Evolutionary conservation across 1,140 invertebrate genomes (phyloP).

Genomic region (Centruroides vittatus): DNA sequence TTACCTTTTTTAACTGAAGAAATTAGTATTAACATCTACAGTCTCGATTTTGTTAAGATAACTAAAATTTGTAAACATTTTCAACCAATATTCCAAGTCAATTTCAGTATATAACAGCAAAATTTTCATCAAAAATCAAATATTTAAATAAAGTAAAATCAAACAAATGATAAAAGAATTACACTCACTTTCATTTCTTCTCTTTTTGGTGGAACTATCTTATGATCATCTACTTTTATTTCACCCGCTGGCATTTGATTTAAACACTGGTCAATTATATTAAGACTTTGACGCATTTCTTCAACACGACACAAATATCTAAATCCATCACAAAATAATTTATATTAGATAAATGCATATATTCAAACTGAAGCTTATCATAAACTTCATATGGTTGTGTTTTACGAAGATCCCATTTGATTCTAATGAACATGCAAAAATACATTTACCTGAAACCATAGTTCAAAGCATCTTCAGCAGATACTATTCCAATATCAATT

Average conservation of each 20-base stretch:
- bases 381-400: conserved; percentile 93
- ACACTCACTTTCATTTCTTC: conserved; percentile 75
- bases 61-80: too few species aligned
- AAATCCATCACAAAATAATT: not conserved
- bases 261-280: conserved; percentile 90
- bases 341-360: not conserved
- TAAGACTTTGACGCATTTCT: conserved; percentile 92
- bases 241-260: conserved; percentile 95
- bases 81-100: too few species aligned
- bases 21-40: too few species aligned
- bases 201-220: conserved; percentile 76
- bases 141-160: too few species aligned
- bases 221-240: conserved; percentile 86
- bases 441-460: conserved; percentile 60
- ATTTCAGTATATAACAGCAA: too few species aligned
- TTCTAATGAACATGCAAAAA: conserved; percentile 42
- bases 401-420: conserved; percentile 96
- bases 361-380: conserved; percentile 81
- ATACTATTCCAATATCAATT: conserved; percentile 73
- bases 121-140: too few species aligned
- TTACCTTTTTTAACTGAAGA: too few species aligned
- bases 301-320: conserved; percentile 86
- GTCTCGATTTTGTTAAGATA: too few species aligned
- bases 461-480: conserved; percentile 80
- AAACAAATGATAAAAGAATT: too few species aligned